Conservation (phyloP, 2,888 invertebrate genomes). For the Tortricodes alternella region DNA sequence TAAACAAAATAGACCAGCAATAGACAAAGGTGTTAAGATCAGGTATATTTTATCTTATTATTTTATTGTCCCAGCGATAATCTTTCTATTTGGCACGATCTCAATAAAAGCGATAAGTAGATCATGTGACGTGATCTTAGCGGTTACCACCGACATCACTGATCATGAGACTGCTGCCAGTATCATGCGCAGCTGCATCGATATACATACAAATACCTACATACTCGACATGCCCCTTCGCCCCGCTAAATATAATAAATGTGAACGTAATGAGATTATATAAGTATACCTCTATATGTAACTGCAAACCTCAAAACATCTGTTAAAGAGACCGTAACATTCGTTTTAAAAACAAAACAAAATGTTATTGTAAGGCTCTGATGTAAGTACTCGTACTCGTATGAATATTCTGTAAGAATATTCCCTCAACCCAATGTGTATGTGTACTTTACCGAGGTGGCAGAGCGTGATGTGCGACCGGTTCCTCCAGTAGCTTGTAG, state of each 20-base stretch:
- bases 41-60: neutral
- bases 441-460: slow-evolving; percentile 59
- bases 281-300: neutral
- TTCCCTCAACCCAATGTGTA: too few species aligned
- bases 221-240: neutral
- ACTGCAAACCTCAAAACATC: slow-evolving; percentile 2
- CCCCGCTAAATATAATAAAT: neutral
- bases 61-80: neutral
- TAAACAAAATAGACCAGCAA: too few species aligned
- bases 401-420: too few species aligned
- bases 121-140: slow-evolving; percentile 58
- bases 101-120: slow-evolving; percentile 60
- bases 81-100: slow-evolving; percentile 57
- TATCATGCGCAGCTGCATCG: slow-evolving; percentile 2
- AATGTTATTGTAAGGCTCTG: too few species aligned
- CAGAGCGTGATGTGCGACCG: slow-evolving; percentile 74
- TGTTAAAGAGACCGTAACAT: neutral
- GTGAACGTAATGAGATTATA: neutral
- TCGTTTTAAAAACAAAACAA: too few species aligned
- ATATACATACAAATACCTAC: neutral
- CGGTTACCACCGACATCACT: slow-evolving; percentile 13
- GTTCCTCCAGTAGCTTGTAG: slow-evolving; percentile 67
- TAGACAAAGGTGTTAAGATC: too few species aligned
- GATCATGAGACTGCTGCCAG: slow-evolving; percentile 10
- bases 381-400: too few species aligned